Base-by-base conservation (phyloP, 2,888 invertebrate species). In the Eupithecia inturbata region DNA sequence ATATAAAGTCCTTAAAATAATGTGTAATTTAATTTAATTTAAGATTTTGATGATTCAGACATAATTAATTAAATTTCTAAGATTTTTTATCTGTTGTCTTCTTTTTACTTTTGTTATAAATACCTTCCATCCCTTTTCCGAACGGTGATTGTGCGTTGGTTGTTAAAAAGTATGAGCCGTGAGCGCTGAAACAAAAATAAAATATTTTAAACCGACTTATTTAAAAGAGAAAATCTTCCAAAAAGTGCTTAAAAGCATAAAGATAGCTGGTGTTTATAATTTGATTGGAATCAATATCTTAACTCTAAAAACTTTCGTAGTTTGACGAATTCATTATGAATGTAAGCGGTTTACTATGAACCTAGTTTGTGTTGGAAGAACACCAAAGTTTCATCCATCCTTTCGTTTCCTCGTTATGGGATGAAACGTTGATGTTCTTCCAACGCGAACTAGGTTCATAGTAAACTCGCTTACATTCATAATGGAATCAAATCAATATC, bases 51-150 rank as follows among this genome's bases (percentile, higher is more conserved):
- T 19, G 33, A 36, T 64, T n/a, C 19, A 4, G 33, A 33, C 10
- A 36, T 14, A 45, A 64, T 22, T 16, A 9, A 49, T 33, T 36
- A 36, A 26, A 36, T n/a, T n/a, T 22, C 80, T 83, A 80, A 22
- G 79, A 70, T 75, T 85, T 87, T 33, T 85, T 88, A 53, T 78
- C 76, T 36, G 78, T 78, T 76, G 60, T 68, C 22, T 84, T 86
- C 72, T 87, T 89, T 82, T 89, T 92, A 70, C 83, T 87, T 78
- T 92, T 92, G 14, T 87, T 81, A 76, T 91, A 88, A 49, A 94
- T 81, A 12, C 94, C 94, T 1, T 91, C 94, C 81, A 93, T 85
- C 70, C 94, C 94, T 87, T 92, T 93, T 0, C 95, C 95, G 72
- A 91, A 95, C 1, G 95, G 95, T 53, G 91, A 83, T 77, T 88